phyloP scores from a whole-genome alignment of 2,888 invertebrate species.

The Acrocera orbiculus region DNA sequence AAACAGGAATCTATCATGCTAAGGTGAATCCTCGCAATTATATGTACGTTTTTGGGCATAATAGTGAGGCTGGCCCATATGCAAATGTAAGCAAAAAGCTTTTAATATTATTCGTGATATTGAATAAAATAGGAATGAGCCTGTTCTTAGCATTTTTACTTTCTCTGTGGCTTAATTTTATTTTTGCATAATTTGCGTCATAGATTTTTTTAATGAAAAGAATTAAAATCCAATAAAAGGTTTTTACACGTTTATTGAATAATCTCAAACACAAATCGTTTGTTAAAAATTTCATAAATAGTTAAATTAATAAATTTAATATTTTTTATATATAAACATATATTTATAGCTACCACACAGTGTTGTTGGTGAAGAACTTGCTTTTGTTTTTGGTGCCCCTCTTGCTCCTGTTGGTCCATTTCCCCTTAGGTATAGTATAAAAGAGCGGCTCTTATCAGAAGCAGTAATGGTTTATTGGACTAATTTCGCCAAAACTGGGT shows the following conservation, averaged over 20 bases:
- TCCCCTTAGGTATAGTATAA: slow-evolving; percentile 51
- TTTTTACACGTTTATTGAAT: too few relatives aligned
- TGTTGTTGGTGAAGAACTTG: slow-evolving; percentile 71
- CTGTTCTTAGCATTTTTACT: not conserved
- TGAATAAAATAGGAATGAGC: not conserved
- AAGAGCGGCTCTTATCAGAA: slow-evolving; percentile 67
- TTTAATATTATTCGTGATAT: not conserved
- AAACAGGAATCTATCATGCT: slow-evolving; percentile 59
- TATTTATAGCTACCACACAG: slow-evolving; percentile 46
- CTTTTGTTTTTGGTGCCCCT: slow-evolving; percentile 75
- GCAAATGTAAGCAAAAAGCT: slow-evolving; percentile 44
- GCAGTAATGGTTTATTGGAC: slow-evolving; percentile 77
- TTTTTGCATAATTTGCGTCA: too few relatives aligned
- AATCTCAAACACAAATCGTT: too few relatives aligned
- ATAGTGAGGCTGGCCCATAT: slow-evolving; percentile 59
- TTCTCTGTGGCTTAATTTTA: not conserved
- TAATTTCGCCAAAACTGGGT: slow-evolving; percentile 83
- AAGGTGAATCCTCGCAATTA: slow-evolving; percentile 58
- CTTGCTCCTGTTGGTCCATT: slow-evolving; percentile 54
- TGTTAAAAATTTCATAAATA: too few relatives aligned
- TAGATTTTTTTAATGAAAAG: too few relatives aligned
- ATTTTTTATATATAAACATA: too few relatives aligned
- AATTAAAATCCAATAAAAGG: too few relatives aligned
- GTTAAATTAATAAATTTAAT: too few relatives aligned
- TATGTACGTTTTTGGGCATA: slow-evolving; percentile 79